Conservation (phyloP, 2,113 vertebrate genomes). For the Chlorodrepanis virens region DNA sequence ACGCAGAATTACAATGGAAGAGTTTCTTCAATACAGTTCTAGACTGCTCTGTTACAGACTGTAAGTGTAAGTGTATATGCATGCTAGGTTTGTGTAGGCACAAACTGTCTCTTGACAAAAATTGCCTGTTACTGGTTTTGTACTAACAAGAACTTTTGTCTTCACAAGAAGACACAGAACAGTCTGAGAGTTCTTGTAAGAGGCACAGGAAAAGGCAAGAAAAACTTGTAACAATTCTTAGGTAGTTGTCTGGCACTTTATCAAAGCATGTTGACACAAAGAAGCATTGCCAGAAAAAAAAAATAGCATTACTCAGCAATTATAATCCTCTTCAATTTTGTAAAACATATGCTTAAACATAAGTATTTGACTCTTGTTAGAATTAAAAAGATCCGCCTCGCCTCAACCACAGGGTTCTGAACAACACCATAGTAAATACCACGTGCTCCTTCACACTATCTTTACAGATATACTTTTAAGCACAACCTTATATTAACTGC, state of each 20-base stretch:
- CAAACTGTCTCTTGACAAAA: background rate
- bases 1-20: background rate
- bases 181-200: background rate
- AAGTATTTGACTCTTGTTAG: background rate
- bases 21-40: background rate
- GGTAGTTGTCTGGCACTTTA: background rate
- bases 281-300: background rate
- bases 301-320: background rate
- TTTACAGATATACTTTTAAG: background rate
- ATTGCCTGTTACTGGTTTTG: background rate
- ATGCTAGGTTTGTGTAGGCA: background rate
- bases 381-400: background rate
- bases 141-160: background rate
- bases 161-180: background rate
- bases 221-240: background rate
- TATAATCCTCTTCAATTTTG: background rate
- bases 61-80: rapidly evolving
- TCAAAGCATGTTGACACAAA: background rate
- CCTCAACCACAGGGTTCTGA: background rate
- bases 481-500: background rate
- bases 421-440: background rate
- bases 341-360: background rate
- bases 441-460: background rate
- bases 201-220: background rate
- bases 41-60: background rate